Evolutionary conservation across 2,797 vertebrate genomes (phyloP).

Genomic region (Tarsius wallacei): DNA sequence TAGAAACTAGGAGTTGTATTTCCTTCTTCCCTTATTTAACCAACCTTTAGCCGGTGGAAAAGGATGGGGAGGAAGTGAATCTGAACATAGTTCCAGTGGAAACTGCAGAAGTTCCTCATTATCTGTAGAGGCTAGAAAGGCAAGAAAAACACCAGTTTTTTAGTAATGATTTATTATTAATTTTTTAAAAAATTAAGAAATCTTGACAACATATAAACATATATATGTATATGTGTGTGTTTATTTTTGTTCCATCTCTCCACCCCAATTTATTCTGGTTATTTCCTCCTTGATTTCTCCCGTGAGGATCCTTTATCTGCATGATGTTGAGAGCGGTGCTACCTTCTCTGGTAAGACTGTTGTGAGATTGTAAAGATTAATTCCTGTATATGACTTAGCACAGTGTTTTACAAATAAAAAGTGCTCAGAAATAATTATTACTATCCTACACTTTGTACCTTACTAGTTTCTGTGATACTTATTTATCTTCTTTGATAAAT

Average conservation of each 20-base stretch:
- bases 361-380: neutral
- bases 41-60: slow-evolving; percentile 94
- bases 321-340: neutral
- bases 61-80: slow-evolving; percentile 92
- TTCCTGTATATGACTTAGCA: neutral
- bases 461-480: neutral
- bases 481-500: slow-evolving; percentile 24
- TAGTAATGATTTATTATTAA: neutral
- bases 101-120: slow-evolving; percentile 98
- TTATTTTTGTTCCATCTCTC: neutral
- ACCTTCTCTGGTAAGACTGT: neutral
- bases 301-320: neutral
- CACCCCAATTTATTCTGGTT: neutral
- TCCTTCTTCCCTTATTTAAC: slow-evolving; percentile 78
- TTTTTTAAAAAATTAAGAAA: slow-evolving; percentile 35
- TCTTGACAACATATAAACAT: neutral
- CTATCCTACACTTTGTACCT: neutral
- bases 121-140: slow-evolving; percentile 93
- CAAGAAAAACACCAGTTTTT: slow-evolving; percentile 71
- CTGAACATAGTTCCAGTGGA: slow-evolving; percentile 96
- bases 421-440: neutral
- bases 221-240: neutral
- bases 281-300: slow-evolving; percentile 5
- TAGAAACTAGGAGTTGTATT: neutral
- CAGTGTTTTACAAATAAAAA: slow-evolving; percentile 2